A percentile compares a stretch with the other conserved stretches of the same genome.
Evolutionary conservation across 2,888 invertebrate genomes (phyloP).

Genomic region (Mythimna lalbum): DNA sequence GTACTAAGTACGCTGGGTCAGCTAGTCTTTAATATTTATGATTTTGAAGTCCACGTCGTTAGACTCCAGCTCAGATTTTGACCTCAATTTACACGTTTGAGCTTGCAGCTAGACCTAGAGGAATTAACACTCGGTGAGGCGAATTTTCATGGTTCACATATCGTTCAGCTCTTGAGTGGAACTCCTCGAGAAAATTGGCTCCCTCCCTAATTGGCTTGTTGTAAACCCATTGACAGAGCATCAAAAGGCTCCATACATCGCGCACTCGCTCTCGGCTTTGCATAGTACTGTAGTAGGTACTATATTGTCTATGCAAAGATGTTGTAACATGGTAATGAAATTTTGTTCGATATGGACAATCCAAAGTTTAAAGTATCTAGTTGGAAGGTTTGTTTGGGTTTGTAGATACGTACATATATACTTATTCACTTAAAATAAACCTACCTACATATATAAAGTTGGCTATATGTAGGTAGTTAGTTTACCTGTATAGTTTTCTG

Average conservation of each 20-base stretch:
- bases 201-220: conserved; percentile 48
- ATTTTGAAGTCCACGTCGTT: conserved; percentile 14
- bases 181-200: conserved; percentile 50
- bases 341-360: neutral
- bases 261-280: neutral
- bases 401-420: too few relatives aligned
- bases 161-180: conserved; percentile 13
- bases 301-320: neutral
- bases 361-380: too few relatives aligned
- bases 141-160: conserved; percentile 23
- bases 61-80: conserved; percentile 2
- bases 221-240: conserved; percentile 28
- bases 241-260: conserved; percentile 18
- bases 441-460: too few relatives aligned
- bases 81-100: conserved; percentile 26
- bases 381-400: too few relatives aligned
- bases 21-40: conserved; percentile 3
- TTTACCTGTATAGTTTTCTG: too few relatives aligned
- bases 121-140: conserved; percentile 8
- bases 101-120: neutral
- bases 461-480: too few relatives aligned
- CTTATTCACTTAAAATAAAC: too few relatives aligned
- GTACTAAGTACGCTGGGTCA: too few relatives aligned
- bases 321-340: neutral
- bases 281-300: too few relatives aligned